Conservation (phyloP, 1,140 invertebrate species). For the Paraescarpia echinospica region DNA sequence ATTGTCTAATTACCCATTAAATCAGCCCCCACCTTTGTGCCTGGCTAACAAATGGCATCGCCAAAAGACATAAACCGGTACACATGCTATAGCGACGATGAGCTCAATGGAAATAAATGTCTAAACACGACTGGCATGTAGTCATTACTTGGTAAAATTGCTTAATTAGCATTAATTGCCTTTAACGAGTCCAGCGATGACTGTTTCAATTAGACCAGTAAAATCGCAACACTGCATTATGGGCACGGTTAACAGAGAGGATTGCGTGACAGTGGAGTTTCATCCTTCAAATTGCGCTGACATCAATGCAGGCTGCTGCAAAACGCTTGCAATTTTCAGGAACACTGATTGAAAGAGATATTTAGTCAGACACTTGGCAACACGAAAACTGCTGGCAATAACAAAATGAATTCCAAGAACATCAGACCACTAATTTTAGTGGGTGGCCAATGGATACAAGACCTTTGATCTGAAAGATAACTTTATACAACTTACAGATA, state of each 20-base stretch:
- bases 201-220: background rate
- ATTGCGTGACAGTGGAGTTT: background rate
- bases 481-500: background rate
- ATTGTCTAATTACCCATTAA: background rate
- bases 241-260: background rate
- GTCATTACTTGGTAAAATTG: background rate
- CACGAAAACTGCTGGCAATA: background rate
- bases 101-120: background rate
- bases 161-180: constrained; percentile 6
- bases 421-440: background rate
- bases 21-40: background rate
- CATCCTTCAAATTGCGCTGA: background rate
- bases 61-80: background rate
- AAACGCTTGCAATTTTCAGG: background rate
- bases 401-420: background rate
- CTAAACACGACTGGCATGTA: background rate
- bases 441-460: background rate
- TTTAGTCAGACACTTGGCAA: background rate
- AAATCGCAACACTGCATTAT: background rate
- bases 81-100: background rate
- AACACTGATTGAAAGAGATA: constrained; percentile 1
- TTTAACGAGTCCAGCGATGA: background rate
- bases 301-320: background rate
- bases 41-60: background rate
- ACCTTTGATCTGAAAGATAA: background rate